Evolutionary conservation across 2,113 vertebrate genomes (phyloP).

Genomic region (Nothocercus nigrocapillus): DNA sequence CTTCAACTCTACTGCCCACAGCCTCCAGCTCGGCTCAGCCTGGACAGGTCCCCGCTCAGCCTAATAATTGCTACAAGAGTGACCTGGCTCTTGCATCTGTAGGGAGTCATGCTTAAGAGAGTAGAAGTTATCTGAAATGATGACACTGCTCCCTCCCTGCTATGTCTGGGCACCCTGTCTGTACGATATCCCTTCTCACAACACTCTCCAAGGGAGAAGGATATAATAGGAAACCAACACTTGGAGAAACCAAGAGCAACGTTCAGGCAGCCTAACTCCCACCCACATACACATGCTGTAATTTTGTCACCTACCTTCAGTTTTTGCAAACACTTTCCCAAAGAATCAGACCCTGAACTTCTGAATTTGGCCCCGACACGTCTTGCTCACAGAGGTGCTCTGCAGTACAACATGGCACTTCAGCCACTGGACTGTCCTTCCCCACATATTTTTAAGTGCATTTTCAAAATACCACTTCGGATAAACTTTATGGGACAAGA

Average conservation of each 20-base stretch:
- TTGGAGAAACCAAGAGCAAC: not conserved
- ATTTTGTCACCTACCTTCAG: not conserved
- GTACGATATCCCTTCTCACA: not conserved
- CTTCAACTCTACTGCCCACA: not conserved
- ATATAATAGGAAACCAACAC: accelerated
- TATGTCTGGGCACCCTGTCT: not conserved
- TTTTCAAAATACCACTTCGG: not conserved
- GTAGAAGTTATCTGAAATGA: not conserved
- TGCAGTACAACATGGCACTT: accelerated
- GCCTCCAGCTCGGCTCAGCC: not conserved
- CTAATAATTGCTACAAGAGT: not conserved
- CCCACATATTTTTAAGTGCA: not conserved
- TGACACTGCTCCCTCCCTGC: not conserved
- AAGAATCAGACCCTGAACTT: not conserved
- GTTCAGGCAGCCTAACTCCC: not conserved
- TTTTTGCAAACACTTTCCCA: not conserved
- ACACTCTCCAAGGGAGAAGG: not conserved
- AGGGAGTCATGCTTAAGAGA: not conserved
- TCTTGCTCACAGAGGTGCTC: not conserved
- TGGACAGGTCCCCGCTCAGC: not conserved
- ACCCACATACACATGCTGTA: accelerated
- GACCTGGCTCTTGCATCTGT: accelerated
- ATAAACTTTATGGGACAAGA: not conserved
- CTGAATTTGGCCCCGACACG: too few species aligned
- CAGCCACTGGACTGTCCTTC: not conserved